Evolutionary conservation across 2,888 invertebrate species (phyloP).

Genomic region (Spatulosminthurus flaviceps): DNA sequence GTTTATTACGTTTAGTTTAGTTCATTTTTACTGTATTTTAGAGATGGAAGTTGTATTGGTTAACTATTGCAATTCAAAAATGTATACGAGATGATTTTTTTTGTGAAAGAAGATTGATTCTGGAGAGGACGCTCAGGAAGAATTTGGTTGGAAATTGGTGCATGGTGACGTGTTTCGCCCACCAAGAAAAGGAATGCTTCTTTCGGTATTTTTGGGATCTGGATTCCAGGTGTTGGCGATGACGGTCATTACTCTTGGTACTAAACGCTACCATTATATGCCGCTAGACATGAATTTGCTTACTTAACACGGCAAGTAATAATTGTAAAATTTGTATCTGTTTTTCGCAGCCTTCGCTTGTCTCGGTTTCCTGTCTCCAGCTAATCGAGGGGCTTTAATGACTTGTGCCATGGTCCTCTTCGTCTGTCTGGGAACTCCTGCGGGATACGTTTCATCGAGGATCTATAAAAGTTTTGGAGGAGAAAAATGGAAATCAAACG

Average conservation of each 20-base stretch:
- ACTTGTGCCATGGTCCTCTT: constrained; percentile 96
- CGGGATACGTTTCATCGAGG: constrained; percentile 95
- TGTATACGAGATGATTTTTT: not conserved
- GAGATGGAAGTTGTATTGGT: not conserved
- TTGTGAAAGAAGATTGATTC: constrained; percentile 66
- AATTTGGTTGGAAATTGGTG: constrained; percentile 76
- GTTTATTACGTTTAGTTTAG: constrained; percentile 65
- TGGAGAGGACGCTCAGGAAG: constrained; percentile 82
- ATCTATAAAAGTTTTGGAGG: constrained; percentile 99
- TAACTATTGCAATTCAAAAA: not conserved
- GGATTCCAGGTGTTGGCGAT: constrained; percentile 97
- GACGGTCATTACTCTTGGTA: constrained; percentile 89
- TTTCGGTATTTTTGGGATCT: constrained; percentile 95
- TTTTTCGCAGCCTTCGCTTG: constrained; percentile 88
- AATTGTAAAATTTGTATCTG: too few relatives aligned
- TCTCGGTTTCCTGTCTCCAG: constrained; percentile 97
- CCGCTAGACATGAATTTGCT: too few relatives aligned
- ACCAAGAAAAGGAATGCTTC: constrained; percentile 89
- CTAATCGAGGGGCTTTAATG: constrained; percentile 98
- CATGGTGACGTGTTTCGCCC: constrained; percentile 75
- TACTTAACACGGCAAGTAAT: too few relatives aligned
- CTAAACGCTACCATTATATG: too few relatives aligned
- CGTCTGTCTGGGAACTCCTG: constrained; percentile 95
- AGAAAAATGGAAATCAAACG: constrained; percentile 98
- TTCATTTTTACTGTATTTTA: not conserved